Conservation (phyloP, 2,888 invertebrate genomes). For the Dolichomitus sp. region DNA sequence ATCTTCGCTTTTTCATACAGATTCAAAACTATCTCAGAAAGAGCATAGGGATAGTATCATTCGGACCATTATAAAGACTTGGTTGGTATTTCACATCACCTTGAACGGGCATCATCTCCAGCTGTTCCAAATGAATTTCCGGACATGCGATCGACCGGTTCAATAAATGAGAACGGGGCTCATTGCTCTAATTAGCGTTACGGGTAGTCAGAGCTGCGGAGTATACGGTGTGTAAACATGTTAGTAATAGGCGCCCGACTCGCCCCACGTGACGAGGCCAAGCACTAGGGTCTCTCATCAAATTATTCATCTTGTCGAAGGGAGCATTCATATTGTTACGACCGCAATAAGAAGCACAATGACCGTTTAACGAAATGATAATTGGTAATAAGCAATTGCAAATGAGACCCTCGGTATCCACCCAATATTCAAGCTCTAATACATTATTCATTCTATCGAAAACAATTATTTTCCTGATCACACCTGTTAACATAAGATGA, state of each 20-base stretch:
- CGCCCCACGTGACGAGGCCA: conserved; percentile 41
- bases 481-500: no score
- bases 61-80: no score
- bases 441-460: neutral
- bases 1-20: no score
- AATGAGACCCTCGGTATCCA: neutral
- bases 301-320: conserved; percentile 25
- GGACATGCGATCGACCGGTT: conserved; percentile 39
- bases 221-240: conserved; percentile 32
- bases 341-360: neutral
- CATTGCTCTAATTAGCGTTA: conserved; percentile 37
- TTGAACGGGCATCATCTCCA: neutral
- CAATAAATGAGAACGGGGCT: conserved; percentile 36
- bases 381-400: neutral
- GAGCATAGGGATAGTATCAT: no score
- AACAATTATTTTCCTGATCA: neutral
- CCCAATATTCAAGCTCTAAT: no score
- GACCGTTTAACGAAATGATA: conserved; percentile 2
- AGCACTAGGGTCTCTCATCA: conserved; percentile 5
- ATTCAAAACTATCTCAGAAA: no score
- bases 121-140: conserved; percentile 35
- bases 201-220: conserved; percentile 21
- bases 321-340: conserved; percentile 12
- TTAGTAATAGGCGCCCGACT: neutral
- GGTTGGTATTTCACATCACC: no score